A percentile compares a stretch with the other conserved stretches of the same genome.
Evolutionary conservation across 2,888 invertebrate species (phyloP).

Genomic region (Perizoma affinitatum): DNA sequence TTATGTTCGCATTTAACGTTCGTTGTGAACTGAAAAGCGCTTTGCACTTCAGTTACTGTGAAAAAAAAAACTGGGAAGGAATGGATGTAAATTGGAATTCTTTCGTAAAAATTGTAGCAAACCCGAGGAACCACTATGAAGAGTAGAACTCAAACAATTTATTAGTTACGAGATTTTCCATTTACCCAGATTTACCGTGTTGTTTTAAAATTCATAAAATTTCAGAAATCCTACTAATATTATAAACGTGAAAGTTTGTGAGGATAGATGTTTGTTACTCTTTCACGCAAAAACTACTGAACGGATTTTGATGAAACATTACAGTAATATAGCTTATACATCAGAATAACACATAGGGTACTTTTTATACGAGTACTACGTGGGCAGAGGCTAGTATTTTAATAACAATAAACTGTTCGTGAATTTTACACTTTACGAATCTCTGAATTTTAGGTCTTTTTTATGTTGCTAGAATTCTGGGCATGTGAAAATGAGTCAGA

Average conservation of each 20-base stretch:
- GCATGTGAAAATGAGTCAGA: no score
- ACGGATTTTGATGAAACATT: no score
- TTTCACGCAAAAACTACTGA: no score
- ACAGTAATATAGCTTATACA: no score
- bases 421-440: background rate
- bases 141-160: constrained; percentile 26
- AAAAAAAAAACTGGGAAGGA: constrained; percentile 40
- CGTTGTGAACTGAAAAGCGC: constrained; percentile 43
- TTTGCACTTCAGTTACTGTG: constrained; percentile 46
- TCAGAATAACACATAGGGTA: no score
- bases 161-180: constrained; percentile 19
- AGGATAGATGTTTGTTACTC: no score
- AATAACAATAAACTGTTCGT: background rate
- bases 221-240: no score
- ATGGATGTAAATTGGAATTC: constrained; percentile 54
- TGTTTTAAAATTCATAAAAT: background rate
- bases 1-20: constrained; percentile 46
- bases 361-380: no score
- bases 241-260: no score
- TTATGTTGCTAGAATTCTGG: background rate
- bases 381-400: no score
- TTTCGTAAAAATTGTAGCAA: constrained; percentile 42
- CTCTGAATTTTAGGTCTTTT: background rate
- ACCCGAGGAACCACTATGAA: constrained; percentile 17
- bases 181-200: constrained; percentile 13